Base-by-base conservation (phyloP, 2,888 invertebrate species). In the Sylvicola fuscatus region DNA sequence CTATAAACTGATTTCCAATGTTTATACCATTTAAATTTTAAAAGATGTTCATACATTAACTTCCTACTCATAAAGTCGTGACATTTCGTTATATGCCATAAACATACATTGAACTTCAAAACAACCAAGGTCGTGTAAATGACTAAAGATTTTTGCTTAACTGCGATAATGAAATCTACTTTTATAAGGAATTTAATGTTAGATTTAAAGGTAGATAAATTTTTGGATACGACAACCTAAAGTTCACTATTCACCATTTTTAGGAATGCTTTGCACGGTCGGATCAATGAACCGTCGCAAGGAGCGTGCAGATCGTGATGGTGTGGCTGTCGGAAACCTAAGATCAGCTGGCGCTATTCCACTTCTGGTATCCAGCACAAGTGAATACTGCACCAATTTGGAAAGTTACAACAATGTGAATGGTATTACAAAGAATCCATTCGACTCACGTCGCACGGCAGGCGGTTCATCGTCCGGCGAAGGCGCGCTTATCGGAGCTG, bases 391-490 rank as follows among this genome's bases (percentile, higher is more conserved):
- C 47, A 64, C 87, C 51, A 84, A 83, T 53, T 83, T 80, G 70
- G 90, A 92, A 58, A 78, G 80, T 7, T 69, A 66, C 35, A 90
- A 86, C 53, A 66, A 73, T 35, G 61, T 86, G 2, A 70, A 73
- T 4, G 36, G 36, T n/a, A 35, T 29, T 12, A 80, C 86, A 0
- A 65, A 65, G 42, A 93, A 93, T 61, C 87, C 93, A 0, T 84
- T 87, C 52, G 72, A 84, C 49, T 62, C 70, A 2, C 65, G 64
- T 1, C 64, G 74, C 44, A 82, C 72, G 0, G 62, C 76, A 1
- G 92, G 89, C 0, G 92, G 92, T 3, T 90, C 89, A 21, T 87
- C 87, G 2, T 90, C 90, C 27, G 83, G 82, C 8, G 84, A 86
- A 66, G 77, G 65, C 0, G 75, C 80, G 3, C 52, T 86, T 16